Evolutionary conservation across 1,140 invertebrate species (phyloP), one percentile per base, ranked within the genome.

Genomic region (Drosophila orosa): DNA sequence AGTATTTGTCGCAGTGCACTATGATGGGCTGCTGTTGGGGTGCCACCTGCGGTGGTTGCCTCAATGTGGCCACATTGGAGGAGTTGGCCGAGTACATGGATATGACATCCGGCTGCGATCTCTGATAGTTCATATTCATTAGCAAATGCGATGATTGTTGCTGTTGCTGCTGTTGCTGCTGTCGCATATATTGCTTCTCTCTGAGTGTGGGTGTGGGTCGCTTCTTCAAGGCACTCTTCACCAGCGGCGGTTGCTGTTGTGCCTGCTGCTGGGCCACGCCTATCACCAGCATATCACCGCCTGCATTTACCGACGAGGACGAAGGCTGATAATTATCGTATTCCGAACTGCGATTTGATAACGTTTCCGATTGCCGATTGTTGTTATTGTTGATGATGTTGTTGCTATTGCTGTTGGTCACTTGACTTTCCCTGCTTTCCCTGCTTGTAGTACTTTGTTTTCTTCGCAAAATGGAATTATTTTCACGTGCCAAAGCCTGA

Each of bases 1-100:
- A 91, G 37, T 91, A 91, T 45, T 91, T 91, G 45, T 91, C 90
- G 59, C 90, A 91, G 66, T 91, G 90, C 24, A 91, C 84, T 6
- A 90, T 87, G 24, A 91, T 90, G 13, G 84, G 84, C 24, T 86
- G 81, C 31, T 91, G 90, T 50, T 91, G 90, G 12, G 85, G 90
- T 25, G 86, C 78, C 39, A 77, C 83, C 33, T 85, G 82, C 29
- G 80, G 82, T 9, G 78, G 82, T n/a, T 91, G 89, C n/a, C 89
- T 71, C 40, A 91, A 40, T 5, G 90, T 91, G 15, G 90, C 90
- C 47, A 91, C 90, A 78, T 89, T 91, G 0, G 90, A 84, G n/a
- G 90, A 91, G 45, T 91, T 91, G 0, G 84, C 83, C 37, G 90
- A 91, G 54, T 89, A 90, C 75, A 91, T 89, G 1, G 90, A 91